These are phyloP conservation scores for Aphrophora alni DNA, from an alignment of 2,888 invertebrate genomes.

Conservation along the genomic window DNA sequence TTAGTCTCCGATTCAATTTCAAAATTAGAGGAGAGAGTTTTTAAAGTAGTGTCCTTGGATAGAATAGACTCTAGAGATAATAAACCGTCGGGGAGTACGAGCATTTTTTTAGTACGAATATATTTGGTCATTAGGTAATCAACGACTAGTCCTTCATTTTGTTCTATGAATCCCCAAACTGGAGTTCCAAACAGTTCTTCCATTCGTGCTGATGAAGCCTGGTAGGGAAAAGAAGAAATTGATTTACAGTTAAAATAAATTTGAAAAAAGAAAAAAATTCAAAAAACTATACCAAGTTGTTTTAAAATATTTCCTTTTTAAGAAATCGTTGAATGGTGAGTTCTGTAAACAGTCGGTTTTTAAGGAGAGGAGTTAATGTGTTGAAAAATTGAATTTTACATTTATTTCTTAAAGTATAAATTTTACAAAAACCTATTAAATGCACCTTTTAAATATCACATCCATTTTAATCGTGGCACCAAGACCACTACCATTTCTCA, in stretches of 20 bases:
- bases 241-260: background rate
- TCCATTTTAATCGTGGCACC: no score
- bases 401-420: no score
- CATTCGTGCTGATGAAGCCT: background rate
- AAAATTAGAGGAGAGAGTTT: background rate
- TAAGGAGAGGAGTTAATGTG: no score
- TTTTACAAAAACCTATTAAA: no score
- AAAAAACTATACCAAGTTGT: no score
- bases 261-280: no score
- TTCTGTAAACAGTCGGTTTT: no score
- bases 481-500: no score
- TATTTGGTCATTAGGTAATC: background rate
- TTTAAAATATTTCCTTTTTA: no score
- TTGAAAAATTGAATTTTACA: no score
- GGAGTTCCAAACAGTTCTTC: background rate
- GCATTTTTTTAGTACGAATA: background rate
- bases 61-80: background rate
- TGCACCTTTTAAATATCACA: no score
- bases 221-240: background rate
- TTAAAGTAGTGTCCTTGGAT: background rate
- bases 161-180: background rate
- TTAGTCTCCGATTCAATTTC: background rate
- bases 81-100: background rate
- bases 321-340: no score
- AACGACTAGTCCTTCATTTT: background rate